Conservation (phyloP, 2,797 vertebrate species). For the Psittacula derbiana region DNA sequence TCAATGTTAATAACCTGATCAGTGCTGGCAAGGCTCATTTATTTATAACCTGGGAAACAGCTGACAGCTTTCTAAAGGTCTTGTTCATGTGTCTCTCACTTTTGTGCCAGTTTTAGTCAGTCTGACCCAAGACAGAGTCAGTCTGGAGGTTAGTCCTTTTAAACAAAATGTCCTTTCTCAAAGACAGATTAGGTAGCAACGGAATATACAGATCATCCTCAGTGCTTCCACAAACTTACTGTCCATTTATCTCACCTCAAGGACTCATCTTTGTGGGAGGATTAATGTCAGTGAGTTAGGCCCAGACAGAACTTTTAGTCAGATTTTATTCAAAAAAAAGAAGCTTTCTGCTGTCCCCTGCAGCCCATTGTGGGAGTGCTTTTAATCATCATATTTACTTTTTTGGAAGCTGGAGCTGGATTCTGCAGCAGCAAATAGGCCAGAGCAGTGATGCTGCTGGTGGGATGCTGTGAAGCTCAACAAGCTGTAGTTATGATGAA, state of each 20-base stretch:
- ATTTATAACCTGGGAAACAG: neutral
- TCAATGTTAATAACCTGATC: neutral
- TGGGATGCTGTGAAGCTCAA: neutral
- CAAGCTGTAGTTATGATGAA: neutral
- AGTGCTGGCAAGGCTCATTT: neutral
- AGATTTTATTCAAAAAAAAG: neutral
- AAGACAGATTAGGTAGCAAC: neutral
- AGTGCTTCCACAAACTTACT: neutral
- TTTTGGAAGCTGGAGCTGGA: constrained; percentile 23
- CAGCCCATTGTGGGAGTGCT: neutral
- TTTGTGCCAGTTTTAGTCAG: neutral
- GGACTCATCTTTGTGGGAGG: neutral
- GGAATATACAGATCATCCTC: neutral
- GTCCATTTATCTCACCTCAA: neutral
- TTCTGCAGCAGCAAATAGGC: constrained; percentile 72
- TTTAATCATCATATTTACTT: constrained; percentile 76
- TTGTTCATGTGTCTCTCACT: neutral
- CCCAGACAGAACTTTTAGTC: neutral
- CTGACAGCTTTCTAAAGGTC: neutral
- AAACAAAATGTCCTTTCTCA: neutral
- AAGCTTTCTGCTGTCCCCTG: constrained; percentile 8
- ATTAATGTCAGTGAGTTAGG: neutral
- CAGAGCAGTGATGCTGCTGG: constrained; percentile 5
- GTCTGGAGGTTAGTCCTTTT: neutral
- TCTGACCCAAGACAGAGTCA: neutral